Percentiles rank a stretch among this genome's conserved stretches.
Evolutionary conservation across 2,797 vertebrate genomes (phyloP).

Genomic region (Alca torda): DNA sequence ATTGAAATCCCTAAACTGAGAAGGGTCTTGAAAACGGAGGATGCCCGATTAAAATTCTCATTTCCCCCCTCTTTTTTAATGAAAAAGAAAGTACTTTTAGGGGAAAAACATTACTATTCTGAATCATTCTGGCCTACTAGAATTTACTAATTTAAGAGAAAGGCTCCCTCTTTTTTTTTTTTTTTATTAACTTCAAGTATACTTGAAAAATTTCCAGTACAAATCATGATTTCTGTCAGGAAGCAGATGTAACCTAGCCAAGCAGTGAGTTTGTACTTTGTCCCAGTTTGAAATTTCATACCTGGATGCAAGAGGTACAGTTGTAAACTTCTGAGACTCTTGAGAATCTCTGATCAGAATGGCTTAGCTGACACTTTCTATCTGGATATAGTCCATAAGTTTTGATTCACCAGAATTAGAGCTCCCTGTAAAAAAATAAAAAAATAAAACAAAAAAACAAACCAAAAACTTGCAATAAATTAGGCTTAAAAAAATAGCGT

Average conservation of each 20-base stretch:
- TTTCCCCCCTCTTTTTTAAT: background rate
- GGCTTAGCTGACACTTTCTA: background rate
- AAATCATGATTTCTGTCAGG: background rate
- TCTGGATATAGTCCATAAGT: accelerated
- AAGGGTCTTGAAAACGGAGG: background rate
- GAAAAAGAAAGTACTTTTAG: background rate
- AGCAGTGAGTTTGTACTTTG: background rate
- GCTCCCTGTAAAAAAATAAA: background rate
- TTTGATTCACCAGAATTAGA: background rate
- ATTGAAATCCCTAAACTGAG: background rate
- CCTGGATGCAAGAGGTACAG: background rate
- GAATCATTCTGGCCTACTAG: background rate
- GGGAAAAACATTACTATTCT: background rate
- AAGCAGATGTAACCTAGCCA: background rate
- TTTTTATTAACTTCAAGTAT: background rate
- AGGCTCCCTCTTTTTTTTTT: background rate
- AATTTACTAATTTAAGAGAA: background rate
- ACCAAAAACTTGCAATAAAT: background rate
- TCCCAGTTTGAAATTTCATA: background rate
- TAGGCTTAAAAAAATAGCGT: background rate
- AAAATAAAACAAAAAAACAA: background rate
- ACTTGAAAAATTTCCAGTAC: background rate
- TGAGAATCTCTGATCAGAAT: background rate
- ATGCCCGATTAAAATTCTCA: background rate
- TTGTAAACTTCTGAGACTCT: background rate